phyloP scores from a whole-genome alignment of 2,113 vertebrate genomes.

The Cervus canadensis region DNA sequence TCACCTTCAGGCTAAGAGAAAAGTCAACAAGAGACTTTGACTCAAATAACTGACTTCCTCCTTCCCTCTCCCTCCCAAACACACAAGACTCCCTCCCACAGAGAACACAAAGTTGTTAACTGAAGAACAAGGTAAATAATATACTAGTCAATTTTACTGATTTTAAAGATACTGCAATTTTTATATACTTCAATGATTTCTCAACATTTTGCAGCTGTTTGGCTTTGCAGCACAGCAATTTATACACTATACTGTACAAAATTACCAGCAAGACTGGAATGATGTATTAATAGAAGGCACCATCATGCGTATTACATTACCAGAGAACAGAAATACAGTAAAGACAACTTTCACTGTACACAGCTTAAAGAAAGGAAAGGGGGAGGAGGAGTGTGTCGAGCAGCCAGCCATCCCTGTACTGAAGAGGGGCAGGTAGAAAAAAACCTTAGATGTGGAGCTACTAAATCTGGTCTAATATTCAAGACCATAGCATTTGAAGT shows the following conservation, averaged over 20 bases:
- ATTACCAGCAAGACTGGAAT: constrained; percentile 92
- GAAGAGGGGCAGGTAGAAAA: constrained; percentile 83
- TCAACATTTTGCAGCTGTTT: constrained; percentile 84
- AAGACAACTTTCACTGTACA: constrained; percentile 92
- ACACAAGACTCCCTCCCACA: constrained; percentile 69
- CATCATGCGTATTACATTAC: constrained; percentile 93
- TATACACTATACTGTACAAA: constrained; percentile 86
- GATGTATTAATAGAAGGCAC: constrained; percentile 96
- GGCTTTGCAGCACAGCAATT: constrained; percentile 85
- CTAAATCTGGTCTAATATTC: constrained; percentile 70
- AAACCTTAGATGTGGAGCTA: constrained; percentile 74
- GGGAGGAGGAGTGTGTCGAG: constrained; percentile 79
- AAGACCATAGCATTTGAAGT: constrained; percentile 81
- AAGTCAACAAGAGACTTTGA: constrained; percentile 67
- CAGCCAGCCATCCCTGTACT: constrained; percentile 82
- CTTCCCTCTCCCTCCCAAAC: constrained; percentile 65
- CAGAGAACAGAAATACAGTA: constrained; percentile 89
- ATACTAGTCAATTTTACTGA: constrained; percentile 82
- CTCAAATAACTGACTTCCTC: constrained; percentile 67
- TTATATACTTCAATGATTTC: constrained; percentile 82
- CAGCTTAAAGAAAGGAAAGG: constrained; percentile 81
- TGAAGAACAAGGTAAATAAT: constrained; percentile 82
- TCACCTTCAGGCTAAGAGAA: constrained; percentile 47
- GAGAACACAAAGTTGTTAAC: constrained; percentile 72
- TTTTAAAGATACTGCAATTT: constrained; percentile 91